phyloP scores from a whole-genome alignment of 2,113 vertebrate genomes.

The Trogon melanurus region DNA sequence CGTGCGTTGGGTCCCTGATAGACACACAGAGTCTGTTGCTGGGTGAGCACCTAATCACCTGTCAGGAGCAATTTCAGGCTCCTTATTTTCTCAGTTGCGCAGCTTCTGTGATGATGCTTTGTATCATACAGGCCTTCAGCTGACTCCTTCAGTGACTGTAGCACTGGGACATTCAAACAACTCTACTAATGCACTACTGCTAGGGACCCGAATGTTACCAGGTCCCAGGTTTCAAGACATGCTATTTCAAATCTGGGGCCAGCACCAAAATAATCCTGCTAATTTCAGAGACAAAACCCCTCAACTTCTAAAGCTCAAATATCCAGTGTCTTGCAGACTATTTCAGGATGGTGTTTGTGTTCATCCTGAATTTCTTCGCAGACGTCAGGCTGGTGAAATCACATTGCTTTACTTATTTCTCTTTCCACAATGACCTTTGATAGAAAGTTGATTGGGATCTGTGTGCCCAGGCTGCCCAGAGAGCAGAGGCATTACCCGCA shows the following conservation, averaged over 20 bases:
- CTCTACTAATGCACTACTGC: not conserved
- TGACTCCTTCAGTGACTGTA: not conserved
- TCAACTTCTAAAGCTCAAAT: not conserved
- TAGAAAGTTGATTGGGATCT: not conserved
- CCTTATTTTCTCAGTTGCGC: accelerated
- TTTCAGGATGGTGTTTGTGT: constrained; percentile 1
- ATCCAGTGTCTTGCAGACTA: not conserved
- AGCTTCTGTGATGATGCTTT: not conserved
- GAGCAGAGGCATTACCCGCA: not conserved
- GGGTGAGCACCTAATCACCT: constrained; percentile 9
- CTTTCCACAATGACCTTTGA: not conserved
- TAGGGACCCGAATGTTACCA: not conserved
- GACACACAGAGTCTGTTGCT: not conserved
- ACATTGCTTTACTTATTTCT: not conserved
- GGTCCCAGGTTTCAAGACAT: not conserved
- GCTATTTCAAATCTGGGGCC: constrained; percentile 26
- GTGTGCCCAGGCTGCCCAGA: not conserved
- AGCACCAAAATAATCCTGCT: constrained; percentile 38
- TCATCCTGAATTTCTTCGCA: not conserved
- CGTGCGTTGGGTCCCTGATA: not conserved
- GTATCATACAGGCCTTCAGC: not conserved
- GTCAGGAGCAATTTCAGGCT: constrained; percentile 16
- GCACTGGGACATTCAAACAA: not conserved
- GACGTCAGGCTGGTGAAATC: not conserved
- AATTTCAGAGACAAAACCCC: not conserved